Percentiles rank a stretch among this genome's conserved stretches.
Conservation (phyloP, 1,140 invertebrate species). For the Teleogryllus occipitalis region DNA sequence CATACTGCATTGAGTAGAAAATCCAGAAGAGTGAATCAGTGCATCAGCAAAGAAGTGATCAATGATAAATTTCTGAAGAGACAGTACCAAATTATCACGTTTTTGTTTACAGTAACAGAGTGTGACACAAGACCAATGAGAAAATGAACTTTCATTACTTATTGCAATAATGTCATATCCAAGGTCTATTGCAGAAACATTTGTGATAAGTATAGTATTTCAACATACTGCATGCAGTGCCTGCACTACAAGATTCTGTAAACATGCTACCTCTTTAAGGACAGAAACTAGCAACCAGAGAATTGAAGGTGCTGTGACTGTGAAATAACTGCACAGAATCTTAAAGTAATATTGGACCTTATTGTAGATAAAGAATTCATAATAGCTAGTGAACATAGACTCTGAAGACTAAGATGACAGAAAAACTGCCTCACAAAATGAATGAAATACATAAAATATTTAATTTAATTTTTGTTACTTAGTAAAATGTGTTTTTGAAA, state of each 20-base stretch:
- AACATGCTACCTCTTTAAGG: not conserved
- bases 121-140: too few relatives aligned
- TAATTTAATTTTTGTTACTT: slow-evolving; percentile 3
- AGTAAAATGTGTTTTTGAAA: not conserved
- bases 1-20: not conserved
- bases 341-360: not conserved
- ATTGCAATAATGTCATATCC: too few relatives aligned
- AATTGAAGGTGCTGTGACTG: not conserved
- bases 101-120: not conserved
- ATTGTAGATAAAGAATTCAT: not conserved
- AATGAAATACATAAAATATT: not conserved
- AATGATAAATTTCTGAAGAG: not conserved
- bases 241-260: not conserved
- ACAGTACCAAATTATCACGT: not conserved
- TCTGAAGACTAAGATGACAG: not conserved
- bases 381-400: not conserved
- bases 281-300: not conserved
- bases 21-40: not conserved
- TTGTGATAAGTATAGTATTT: not conserved
- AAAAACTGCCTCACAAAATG: not conserved
- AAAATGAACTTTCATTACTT: too few relatives aligned
- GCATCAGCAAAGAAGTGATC: not conserved
- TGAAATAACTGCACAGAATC: not conserved
- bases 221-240: not conserved
- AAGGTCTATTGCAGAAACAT: not conserved